These are phyloP conservation scores for Astreopora myriophthalma DNA, from an alignment of 64 coral and sea anemone species.

Conservation along the genomic window DNA sequence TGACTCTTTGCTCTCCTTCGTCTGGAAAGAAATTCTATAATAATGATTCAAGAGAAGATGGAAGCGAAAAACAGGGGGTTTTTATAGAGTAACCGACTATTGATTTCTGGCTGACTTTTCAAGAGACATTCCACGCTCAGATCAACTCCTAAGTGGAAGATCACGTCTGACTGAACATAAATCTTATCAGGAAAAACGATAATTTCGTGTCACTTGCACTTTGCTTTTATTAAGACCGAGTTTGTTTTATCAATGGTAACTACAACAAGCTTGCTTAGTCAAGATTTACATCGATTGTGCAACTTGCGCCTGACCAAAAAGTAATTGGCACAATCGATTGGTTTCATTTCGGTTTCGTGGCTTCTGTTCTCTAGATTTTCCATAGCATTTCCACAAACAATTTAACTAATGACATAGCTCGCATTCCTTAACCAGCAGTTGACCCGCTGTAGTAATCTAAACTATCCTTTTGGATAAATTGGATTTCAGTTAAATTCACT, in stretches of 20 bases:
- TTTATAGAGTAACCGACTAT: background rate
- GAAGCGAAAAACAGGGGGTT: no score
- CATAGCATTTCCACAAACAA: background rate
- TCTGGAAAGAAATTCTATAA: background rate
- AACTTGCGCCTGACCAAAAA: no score
- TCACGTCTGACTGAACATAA: background rate
- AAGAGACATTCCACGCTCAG: background rate
- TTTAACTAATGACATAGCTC: background rate
- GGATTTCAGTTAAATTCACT: background rate
- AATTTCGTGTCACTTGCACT: background rate
- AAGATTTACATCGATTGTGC: background rate
- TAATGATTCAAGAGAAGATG: background rate
- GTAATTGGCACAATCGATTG: no score
- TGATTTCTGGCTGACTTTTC: background rate
- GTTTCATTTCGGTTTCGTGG: background rate
- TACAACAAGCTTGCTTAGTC: background rate
- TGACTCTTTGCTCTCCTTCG: no score
- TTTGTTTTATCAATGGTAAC: background rate
- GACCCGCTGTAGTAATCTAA: background rate
- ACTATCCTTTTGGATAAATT: background rate
- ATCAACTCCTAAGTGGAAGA: constrained; percentile 1
- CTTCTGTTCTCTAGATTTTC: background rate
- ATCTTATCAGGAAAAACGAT: constrained; percentile 29
- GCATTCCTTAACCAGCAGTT: constrained; percentile 7
- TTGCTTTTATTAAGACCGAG: background rate